phyloP scores from a whole-genome alignment of 2,797 vertebrate genomes.

The Denticeps clupeoides region DNA sequence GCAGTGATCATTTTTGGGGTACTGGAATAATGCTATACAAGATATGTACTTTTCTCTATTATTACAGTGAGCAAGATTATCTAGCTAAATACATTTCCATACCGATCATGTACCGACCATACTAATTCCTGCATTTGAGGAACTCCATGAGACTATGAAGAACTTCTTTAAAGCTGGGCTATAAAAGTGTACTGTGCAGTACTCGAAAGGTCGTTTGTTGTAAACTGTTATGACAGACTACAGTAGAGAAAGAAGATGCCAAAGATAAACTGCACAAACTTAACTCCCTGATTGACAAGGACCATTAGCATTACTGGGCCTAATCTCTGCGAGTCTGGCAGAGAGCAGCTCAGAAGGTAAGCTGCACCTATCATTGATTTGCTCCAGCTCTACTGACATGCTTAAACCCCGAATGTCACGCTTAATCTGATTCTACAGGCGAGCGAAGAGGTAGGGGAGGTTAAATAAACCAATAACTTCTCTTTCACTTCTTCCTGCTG shows the following conservation, averaged over 20 bases:
- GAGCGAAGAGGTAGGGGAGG: slow-evolving; percentile 33
- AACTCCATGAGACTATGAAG: no score
- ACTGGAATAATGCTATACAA: no score
- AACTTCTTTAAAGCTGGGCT: no score
- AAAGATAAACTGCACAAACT: background rate
- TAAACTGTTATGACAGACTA: background rate
- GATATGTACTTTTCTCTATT: no score
- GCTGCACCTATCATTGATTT: slow-evolving; percentile 47
- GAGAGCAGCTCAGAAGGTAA: slow-evolving; percentile 40
- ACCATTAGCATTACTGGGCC: slow-evolving; percentile 50
- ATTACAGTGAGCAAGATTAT: no score
- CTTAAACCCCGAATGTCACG: slow-evolving; percentile 46
- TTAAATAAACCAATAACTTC: background rate
- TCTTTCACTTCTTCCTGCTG: no score
- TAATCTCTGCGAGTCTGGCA: slow-evolving; percentile 47
- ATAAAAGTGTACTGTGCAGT: no score
- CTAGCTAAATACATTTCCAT: no score
- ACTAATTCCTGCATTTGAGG: no score
- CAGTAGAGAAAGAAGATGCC: slow-evolving; percentile 7
- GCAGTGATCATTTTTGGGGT: no score
- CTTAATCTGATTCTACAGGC: slow-evolving; percentile 45
- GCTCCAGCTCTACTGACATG: slow-evolving; percentile 42
- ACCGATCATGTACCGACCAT: no score
- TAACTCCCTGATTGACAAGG: slow-evolving; percentile 44
- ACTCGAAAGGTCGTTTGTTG: no score